Evolutionary conservation across 2,113 vertebrate species (phyloP), one percentile per base, ranked within the genome.

Genomic region (Gymnobelideus leadbeateri): DNA sequence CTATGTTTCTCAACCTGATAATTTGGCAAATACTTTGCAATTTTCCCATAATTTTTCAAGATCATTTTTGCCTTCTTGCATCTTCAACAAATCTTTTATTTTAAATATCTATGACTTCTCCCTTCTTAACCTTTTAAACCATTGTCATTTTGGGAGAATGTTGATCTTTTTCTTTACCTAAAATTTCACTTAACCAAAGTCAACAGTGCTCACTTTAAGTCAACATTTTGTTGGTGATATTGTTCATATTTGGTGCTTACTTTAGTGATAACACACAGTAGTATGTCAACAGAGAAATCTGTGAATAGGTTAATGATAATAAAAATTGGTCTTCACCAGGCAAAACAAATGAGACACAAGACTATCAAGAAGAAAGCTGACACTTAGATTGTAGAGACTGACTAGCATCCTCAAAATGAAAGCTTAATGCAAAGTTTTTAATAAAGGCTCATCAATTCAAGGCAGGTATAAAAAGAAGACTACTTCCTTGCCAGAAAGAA

Each of bases 151-250:
- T 55, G 3, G 52, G 43, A 25, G 14, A 50, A 31, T 46, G 51
- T 26, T 21, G 77, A 12, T 28, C 51, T 90, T 94, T 92, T 51
- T 31, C 51, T 95, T 43, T 51, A 47, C 51, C 10, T 57, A 53
- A 16, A 43, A 21, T 54, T 46, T 68, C 57, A 0, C 2, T 0
- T 11, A 0, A n/a, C 11, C 46, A 1, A 46, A 8, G 0, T 51
- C 2, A 8, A 16, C 11, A 12, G 0, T n/a, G 16, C 8, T 0
- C 0, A 55, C 51, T 84, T 53, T 12, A 8, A 21, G 3, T 12
- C 6, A 0, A 26, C 16, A 2, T 43, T 8, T 84, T 84, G 10
- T 52, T 43, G n/a, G 50, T 26, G 3, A 24, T 19, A 55, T 16
- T n/a, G 61, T 84, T 84, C 26, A 11, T 0, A 0, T 25, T 90